Conservation (phyloP, 2,797 vertebrate species). For the Amblyopsis hoosieri region DNA sequence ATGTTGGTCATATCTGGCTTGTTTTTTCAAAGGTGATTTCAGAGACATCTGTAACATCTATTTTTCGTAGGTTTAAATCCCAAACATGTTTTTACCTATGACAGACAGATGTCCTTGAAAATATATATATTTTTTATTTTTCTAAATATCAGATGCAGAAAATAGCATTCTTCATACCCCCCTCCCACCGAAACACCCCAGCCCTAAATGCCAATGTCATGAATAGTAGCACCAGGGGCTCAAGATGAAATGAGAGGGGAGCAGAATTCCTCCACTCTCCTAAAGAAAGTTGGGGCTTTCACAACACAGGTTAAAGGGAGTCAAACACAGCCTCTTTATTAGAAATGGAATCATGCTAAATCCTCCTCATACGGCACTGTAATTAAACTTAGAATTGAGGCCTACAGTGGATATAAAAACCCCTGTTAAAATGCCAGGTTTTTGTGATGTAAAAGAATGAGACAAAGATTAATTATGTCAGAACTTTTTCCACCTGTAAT, state of each 20-base stretch:
- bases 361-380: neutral
- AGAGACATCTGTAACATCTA: too few species aligned
- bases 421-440: too few species aligned
- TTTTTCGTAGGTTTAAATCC: too few species aligned
- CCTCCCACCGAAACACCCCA: constrained; percentile 20
- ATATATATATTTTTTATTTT: neutral
- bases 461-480: too few species aligned
- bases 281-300: constrained; percentile 31
- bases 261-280: constrained; percentile 21
- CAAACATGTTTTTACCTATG: too few species aligned
- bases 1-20: too few species aligned
- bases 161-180: constrained; percentile 18
- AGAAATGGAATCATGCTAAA: constrained; percentile 3
- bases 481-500: too few species aligned
- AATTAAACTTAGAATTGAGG: neutral
- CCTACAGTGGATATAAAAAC: too few species aligned
- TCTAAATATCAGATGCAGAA: constrained; percentile 12
- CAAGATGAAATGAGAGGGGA: constrained; percentile 17
- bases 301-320: constrained; percentile 12
- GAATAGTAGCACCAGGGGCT: constrained; percentile 35
- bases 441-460: too few species aligned
- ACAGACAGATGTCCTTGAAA: too few species aligned
- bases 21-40: too few species aligned
- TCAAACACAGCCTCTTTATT: too few species aligned
- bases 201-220: constrained; percentile 29